Evolutionary conservation across 2,113 vertebrate species (phyloP).

Genomic region (Scatophagus argus): DNA sequence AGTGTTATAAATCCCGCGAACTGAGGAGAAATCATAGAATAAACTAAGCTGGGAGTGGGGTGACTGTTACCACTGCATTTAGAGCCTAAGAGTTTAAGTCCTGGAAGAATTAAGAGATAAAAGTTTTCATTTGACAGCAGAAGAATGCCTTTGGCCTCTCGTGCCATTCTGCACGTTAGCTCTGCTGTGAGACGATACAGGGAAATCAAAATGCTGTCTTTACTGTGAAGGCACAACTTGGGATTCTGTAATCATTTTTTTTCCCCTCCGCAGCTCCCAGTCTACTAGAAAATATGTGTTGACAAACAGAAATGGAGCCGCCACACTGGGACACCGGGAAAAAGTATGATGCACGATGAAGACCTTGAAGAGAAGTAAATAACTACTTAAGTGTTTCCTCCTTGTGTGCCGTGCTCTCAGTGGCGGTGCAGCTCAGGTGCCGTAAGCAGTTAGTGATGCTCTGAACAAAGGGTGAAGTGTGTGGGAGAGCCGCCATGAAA

Average conservation of each 20-base stretch:
- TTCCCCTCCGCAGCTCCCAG: background rate
- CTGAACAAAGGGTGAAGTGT: conserved; percentile 38
- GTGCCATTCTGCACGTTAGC: conserved; percentile 20
- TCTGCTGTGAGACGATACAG: conserved; percentile 41
- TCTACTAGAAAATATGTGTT: conserved; percentile 34
- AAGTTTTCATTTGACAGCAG: conserved; percentile 55
- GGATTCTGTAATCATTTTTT: conserved; percentile 33
- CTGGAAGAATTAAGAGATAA: conserved; percentile 56
- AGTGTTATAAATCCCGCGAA: conserved; percentile 35
- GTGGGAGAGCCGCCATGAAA: conserved; percentile 35
- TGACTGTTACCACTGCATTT: conserved; percentile 39
- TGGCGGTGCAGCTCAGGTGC: conserved; percentile 40
- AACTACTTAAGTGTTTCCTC: conserved; percentile 44
- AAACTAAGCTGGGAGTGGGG: conserved; percentile 48
- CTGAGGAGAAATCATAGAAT: conserved; percentile 44
- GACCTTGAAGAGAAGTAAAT: conserved; percentile 62
- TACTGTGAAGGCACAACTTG: conserved; percentile 23
- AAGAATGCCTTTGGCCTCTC: conserved; percentile 35
- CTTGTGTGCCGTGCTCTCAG: conserved; percentile 24
- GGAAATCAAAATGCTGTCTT: conserved; percentile 28
- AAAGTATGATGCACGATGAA: conserved; percentile 44
- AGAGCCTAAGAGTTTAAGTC: conserved; percentile 45
- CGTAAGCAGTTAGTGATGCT: conserved; percentile 44
- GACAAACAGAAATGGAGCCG: conserved; percentile 37
- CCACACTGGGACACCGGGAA: conserved; percentile 10